Conservation (phyloP, 2,888 invertebrate genomes). For the Polydrusus tereticollis region DNA sequence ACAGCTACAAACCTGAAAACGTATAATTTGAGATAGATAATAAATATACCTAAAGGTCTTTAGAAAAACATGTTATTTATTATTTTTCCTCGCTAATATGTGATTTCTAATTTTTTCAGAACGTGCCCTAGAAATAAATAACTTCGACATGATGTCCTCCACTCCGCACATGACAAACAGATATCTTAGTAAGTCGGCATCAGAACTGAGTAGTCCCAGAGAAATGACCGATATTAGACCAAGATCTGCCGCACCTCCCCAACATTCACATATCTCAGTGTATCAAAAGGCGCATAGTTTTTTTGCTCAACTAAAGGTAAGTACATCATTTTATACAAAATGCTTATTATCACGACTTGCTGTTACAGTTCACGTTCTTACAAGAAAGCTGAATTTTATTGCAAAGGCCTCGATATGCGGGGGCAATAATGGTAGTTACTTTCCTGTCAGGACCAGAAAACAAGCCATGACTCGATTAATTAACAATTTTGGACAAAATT, state of each 20-base stretch:
- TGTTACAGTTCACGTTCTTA: too few species aligned
- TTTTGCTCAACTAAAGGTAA: conserved; percentile 83
- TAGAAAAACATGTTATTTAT: background rate
- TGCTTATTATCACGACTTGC: too few species aligned
- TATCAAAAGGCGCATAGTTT: conserved; percentile 87
- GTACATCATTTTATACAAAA: too few species aligned
- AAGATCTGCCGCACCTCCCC: conserved; percentile 69
- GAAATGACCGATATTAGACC: conserved; percentile 69
- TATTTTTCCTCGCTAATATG: background rate
- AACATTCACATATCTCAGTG: conserved; percentile 76
- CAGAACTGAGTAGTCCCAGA: conserved; percentile 79
- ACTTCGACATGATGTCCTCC: conserved; percentile 60
- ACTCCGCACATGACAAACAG: conserved; percentile 67
- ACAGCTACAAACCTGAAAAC: too few species aligned
- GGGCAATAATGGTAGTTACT: too few species aligned
- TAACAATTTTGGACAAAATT: too few species aligned
- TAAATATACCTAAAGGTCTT: too few species aligned
- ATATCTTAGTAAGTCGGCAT: conserved; percentile 85
- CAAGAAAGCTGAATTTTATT: too few species aligned
- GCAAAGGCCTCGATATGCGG: too few species aligned
- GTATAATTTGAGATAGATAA: too few species aligned
- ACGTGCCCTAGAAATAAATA: conserved; percentile 64
- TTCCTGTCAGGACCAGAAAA: too few species aligned
- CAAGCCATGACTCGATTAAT: too few species aligned
- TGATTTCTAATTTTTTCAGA: conserved; percentile 58